phyloP scores from a whole-genome alignment of 2,113 vertebrate species.

The Sphyrna mokarran region DNA sequence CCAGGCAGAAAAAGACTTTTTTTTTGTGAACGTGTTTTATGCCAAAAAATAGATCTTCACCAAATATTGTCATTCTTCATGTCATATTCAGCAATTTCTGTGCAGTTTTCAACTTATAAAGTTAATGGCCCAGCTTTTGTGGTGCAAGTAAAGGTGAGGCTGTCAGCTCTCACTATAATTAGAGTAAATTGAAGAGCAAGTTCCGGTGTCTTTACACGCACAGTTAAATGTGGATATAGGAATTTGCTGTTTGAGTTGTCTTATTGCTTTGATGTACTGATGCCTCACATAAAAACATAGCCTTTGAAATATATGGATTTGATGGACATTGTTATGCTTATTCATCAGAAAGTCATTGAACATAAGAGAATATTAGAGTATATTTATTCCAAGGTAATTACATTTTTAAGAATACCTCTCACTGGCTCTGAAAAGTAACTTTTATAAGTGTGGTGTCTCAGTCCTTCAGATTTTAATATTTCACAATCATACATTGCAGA shows the following conservation, averaged over 20 bases:
- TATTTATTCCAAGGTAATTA: not conserved
- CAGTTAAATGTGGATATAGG: not conserved
- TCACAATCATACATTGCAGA: too few relatives aligned
- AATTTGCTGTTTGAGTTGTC: not conserved
- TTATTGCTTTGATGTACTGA: not conserved
- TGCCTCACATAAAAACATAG: not conserved
- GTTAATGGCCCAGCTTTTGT: not conserved
- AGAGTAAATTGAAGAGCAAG: not conserved
- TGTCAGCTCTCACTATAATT: not conserved
- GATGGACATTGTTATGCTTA: not conserved
- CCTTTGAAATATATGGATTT: not conserved
- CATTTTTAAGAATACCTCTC: not conserved
- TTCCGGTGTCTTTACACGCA: not conserved
- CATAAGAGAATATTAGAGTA: not conserved
- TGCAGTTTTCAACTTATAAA: not conserved
- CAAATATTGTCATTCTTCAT: not conserved
- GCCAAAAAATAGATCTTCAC: not conserved
- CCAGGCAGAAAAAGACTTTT: not conserved
- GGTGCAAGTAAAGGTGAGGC: not conserved
- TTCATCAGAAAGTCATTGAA: not conserved
- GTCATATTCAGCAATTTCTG: not conserved
- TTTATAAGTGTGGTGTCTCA: not conserved
- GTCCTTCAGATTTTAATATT: not conserved
- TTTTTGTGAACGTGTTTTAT: not conserved
- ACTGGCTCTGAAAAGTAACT: not conserved